Base-by-base conservation (phyloP, 2,888 invertebrate genomes). In the Megastigmus dorsalis region DNA sequence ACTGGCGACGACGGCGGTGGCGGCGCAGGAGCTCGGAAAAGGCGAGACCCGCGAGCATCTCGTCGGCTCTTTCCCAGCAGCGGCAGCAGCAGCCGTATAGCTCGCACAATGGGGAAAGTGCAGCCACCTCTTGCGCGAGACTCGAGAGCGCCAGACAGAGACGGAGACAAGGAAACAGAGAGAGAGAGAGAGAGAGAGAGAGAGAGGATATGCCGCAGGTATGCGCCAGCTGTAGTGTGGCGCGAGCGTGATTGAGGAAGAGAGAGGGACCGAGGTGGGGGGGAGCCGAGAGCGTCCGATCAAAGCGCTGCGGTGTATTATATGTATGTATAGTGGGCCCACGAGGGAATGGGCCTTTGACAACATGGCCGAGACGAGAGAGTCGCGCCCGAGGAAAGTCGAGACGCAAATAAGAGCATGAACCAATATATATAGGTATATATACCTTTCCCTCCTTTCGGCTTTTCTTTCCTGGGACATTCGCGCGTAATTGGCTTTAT, bases 91-190 rank as follows among this genome's bases (percentile, higher is more conserved):
- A n/a, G n/a, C n/a, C n/a, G n/a, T n/a, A n/a, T n/a, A n/a, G n/a
- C n/a, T n/a, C n/a, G n/a, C 20, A 43, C 72, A 66, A 60, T 52
- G 43, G 59, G 66, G 33, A 72, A 72, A 72, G 66, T 72, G 50
- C n/a, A n/a, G n/a, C n/a, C n/a, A n/a, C n/a, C n/a, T n/a, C n/a
- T n/a, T n/a, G n/a, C n/a, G n/a, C n/a, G n/a, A 65, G 48, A 50
- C 48, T 65, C 67, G 26, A 62, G 45, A 18, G 30, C 26, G 60
- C n/a, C n/a, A 60, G 30, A 43, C 2, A 45, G 60, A n/a, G 43
- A 23, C n/a, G 13, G 41, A n/a, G 23, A 20, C 15, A 13, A 23
- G 13, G 36, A 5, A 30, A 23, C 15, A 60, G 48, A 45, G 45
- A 18, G 45, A 62, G 45, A 7, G 62, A 63, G 48, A 48, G 28